Evolutionary conservation across 1,140 invertebrate genomes (phyloP).

Genomic region (Scaptomyza hsui): DNA sequence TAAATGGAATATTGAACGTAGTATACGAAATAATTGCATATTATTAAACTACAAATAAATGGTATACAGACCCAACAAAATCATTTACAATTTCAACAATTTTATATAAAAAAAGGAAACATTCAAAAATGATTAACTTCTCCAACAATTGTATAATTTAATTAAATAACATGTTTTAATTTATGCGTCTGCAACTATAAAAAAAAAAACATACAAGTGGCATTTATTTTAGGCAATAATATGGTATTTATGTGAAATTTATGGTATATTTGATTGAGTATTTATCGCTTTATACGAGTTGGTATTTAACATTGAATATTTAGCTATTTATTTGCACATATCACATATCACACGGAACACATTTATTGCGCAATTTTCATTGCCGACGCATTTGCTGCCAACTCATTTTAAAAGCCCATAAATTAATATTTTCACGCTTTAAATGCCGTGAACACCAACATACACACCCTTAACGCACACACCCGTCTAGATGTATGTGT

Average conservation of each 20-base stretch:
- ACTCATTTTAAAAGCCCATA: constrained; percentile 71
- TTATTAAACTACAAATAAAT: no score
- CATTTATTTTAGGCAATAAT: constrained; percentile 55
- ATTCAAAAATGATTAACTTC: no score
- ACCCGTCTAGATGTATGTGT: constrained; percentile 22
- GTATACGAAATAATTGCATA: neutral
- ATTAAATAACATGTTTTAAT: neutral
- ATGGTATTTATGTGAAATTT: constrained; percentile 50
- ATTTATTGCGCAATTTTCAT: constrained; percentile 59
- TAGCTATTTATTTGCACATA: constrained; percentile 62
- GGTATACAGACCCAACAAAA: no score
- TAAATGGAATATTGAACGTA: neutral
- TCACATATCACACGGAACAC: constrained; percentile 13
- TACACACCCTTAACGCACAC: constrained; percentile 8
- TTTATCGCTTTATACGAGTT: constrained; percentile 46
- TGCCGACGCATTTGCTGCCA: constrained; percentile 47
- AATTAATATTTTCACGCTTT: constrained; percentile 82
- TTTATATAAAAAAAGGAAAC: no score
- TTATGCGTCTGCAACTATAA: neutral
- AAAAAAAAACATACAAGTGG: constrained; percentile 3
- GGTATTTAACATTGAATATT: constrained; percentile 39
- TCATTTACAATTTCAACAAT: no score
- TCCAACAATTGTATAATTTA: neutral
- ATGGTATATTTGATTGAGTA: constrained; percentile 52
- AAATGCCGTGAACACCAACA: constrained; percentile 55